These are phyloP conservation scores for Cyanoderma ruficeps DNA, from an alignment of 2,113 vertebrate species.

Conservation along the genomic window DNA sequence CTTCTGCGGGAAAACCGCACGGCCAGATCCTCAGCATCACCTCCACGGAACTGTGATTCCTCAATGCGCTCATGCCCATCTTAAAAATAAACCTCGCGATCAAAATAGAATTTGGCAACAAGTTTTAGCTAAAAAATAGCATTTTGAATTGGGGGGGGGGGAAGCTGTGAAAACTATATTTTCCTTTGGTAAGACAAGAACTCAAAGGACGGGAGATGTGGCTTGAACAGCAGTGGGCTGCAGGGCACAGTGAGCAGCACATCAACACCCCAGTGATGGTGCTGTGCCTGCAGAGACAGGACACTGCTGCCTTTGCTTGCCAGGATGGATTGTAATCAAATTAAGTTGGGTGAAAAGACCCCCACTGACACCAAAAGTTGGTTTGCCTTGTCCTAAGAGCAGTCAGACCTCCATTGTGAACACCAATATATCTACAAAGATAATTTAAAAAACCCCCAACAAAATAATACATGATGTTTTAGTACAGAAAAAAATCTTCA, in stretches of 20 bases:
- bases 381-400: neutral
- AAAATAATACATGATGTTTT: neutral
- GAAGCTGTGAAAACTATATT: neutral
- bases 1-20: no score
- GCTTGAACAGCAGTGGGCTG: neutral
- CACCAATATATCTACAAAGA: neutral
- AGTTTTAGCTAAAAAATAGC: no score
- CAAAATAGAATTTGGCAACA: no score
- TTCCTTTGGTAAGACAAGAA: neutral
- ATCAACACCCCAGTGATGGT: accelerated
- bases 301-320: neutral
- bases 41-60: no score
- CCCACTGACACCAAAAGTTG: neutral
- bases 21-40: no score
- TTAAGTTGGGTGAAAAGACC: neutral
- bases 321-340: neutral
- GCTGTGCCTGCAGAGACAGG: neutral
- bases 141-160: no score
- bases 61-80: no score
- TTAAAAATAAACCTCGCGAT: no score
- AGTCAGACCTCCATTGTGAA: neutral
- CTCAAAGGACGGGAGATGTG: neutral
- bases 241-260: neutral
- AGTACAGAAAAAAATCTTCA: neutral
- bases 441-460: neutral